Evolutionary conservation across 2,888 invertebrate genomes (phyloP).

Genomic region (Nipponacmea schrenckii): DNA sequence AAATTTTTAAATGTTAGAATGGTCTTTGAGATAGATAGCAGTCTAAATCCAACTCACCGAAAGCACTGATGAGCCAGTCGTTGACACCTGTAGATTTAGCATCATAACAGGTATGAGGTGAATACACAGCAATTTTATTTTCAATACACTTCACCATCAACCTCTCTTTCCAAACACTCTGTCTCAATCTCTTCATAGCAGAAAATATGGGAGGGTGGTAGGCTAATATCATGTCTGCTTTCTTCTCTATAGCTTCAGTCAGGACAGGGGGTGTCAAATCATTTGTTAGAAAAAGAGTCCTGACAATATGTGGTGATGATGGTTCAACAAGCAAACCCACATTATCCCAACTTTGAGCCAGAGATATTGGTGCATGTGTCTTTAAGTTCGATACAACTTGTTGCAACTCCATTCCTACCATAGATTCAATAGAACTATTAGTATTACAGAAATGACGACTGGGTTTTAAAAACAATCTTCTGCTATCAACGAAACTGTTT

Average conservation of each 20-base stretch:
- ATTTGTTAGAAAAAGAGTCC: conserved; percentile 82
- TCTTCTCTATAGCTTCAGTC: conserved; percentile 76
- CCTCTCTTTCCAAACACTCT: conserved; percentile 78
- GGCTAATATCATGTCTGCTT: conserved; percentile 84
- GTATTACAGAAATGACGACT: no score
- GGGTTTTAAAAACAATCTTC: no score
- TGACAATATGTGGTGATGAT: conserved; percentile 67
- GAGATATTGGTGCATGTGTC: conserved; percentile 47
- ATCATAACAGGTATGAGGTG: conserved; percentile 94
- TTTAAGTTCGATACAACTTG: conserved; percentile 45
- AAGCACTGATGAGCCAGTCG: conserved; percentile 88
- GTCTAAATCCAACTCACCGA: conserved; percentile 66
- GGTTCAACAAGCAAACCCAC: conserved; percentile 92
- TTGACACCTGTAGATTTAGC: conserved; percentile 85
- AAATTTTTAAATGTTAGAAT: no score
- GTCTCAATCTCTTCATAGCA: conserved; percentile 81
- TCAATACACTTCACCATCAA: conserved; percentile 83
- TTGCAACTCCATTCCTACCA: conserved; percentile 36
- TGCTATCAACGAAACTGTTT: no score
- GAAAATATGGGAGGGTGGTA: conserved; percentile 97
- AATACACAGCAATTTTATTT: conserved; percentile 87
- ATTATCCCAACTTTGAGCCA: conserved; percentile 92
- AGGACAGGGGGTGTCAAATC: conserved; percentile 91
- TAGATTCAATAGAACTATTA: not conserved
- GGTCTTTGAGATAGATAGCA: no score